These are phyloP conservation scores for Mesoclemmys tuberculata DNA, from an alignment of 2,113 vertebrate species.

Conservation along the genomic window DNA sequence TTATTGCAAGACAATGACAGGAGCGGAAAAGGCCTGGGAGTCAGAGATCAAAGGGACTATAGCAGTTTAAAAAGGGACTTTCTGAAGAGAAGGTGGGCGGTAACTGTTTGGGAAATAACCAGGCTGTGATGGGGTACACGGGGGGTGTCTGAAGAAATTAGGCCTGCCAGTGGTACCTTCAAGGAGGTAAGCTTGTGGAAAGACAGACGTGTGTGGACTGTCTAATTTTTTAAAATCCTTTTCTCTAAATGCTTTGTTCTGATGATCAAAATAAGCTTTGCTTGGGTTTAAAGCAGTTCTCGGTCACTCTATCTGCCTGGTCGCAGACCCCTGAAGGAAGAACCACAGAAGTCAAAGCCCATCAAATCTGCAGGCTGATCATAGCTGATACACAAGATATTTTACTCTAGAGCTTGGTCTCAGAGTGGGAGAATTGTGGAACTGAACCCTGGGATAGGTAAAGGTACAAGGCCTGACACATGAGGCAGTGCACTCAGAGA, in stretches of 20 bases:
- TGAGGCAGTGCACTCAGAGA: background rate
- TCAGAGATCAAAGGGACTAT: background rate
- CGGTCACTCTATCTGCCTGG: background rate
- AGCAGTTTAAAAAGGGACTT: no score
- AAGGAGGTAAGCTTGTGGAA: background rate
- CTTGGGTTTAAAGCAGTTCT: background rate
- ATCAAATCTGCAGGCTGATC: background rate
- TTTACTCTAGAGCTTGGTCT: background rate
- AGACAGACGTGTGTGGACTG: background rate
- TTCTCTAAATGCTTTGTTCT: background rate
- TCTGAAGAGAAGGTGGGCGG: background rate
- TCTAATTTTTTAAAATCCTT: background rate
- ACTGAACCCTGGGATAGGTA: background rate
- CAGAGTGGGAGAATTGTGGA: background rate
- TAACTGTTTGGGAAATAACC: background rate
- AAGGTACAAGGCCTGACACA: background rate
- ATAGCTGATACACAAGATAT: background rate
- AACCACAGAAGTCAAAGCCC: background rate
- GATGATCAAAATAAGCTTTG: background rate
- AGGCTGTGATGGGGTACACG: background rate
- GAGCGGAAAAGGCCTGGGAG: background rate
- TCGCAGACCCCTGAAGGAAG: background rate
- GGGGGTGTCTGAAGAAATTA: background rate
- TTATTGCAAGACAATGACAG: background rate
- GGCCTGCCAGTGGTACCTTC: background rate